Evolutionary conservation across 2,888 invertebrate genomes (phyloP), one percentile per base, ranked within the genome.

Genomic region (Eutolmus rufibarbis): DNA sequence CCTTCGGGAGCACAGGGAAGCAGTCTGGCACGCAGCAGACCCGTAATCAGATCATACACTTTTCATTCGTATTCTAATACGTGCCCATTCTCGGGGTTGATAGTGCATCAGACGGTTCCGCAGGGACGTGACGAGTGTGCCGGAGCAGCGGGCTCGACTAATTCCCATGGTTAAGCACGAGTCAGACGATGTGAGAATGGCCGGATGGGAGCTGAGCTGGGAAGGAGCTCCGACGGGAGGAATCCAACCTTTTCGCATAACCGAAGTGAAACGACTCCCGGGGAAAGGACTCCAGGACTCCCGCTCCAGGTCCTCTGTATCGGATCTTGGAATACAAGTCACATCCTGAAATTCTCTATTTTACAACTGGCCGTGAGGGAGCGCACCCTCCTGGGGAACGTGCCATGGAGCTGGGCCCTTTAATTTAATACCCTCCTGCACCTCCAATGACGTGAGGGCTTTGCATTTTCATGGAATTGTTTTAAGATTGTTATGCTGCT

Each of bases 51-150:
- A 23, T 84, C 82, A 31, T 66, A 66, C 82, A 40, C 66, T 66
- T 66, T 66, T 84, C 66, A 37, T 66, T 40, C 56, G 37, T 19
- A 84, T 84, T 84, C n/a, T 66, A 84, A 84, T 66, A 57, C 37
- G 37, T n/a, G 57, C 31, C 40, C 46, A 14, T n/a, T 40, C 34
- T 40, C 9, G 37, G 12, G 37, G 66, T 66, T 84, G 19, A 84
- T 19, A 84, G 82, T 84, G 57, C 66, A 66, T 84, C 82, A 37
- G 66, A 84, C 19, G n/a, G 82, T 57, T 84, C 8, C 31, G 5
- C n/a, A 43, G 23, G 31, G 16, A 84, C 82, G 82, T 84, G 82
- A 84, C 37, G 23, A 84, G 82, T 19, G 57, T 66, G 43, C 37
- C 31, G n/a, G 56, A 84, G 34, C 56, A 34, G 40, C 37, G 56